Evolutionary conservation across 2,113 vertebrate genomes (phyloP).

Genomic region (Brachypteracias leptosomus): DNA sequence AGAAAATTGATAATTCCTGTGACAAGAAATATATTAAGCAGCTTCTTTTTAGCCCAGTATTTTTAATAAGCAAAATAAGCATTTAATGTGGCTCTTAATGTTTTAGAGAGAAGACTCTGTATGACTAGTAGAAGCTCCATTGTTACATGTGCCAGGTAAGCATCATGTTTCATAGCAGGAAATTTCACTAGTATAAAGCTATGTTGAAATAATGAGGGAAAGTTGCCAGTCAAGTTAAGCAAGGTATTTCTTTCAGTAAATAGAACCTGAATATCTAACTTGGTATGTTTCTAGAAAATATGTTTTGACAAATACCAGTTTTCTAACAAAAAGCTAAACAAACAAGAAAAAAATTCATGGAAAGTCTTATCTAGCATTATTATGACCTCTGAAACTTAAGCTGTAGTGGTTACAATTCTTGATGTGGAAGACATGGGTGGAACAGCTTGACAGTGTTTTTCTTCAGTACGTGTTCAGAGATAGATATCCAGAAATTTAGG

Average conservation of each 20-base stretch:
- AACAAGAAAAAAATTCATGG: not conserved
- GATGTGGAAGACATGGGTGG: not conserved
- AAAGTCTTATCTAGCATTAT: not conserved
- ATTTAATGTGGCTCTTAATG: not conserved
- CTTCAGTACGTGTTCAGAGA: not conserved
- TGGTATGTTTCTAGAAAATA: not conserved
- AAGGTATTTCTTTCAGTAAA: not conserved
- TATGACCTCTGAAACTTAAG: not conserved
- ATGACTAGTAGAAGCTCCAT: not conserved
- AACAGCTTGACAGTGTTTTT: not conserved
- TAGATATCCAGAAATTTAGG: not conserved
- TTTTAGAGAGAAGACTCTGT: not conserved
- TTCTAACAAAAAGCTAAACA: not conserved
- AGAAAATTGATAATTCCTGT: not conserved
- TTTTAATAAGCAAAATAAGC: not conserved
- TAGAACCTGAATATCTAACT: not conserved
- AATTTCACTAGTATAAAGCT: not conserved
- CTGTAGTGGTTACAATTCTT: not conserved
- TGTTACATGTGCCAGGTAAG: not conserved
- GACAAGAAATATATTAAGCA: not conserved
- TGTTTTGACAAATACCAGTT: not conserved
- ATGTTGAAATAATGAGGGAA: not conserved
- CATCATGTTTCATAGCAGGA: not conserved
- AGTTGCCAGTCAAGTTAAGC: not conserved
- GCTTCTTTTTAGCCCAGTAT: not conserved